phyloP scores from a whole-genome alignment of 2,113 vertebrate genomes.

The Muntiacus muntjak region DNA sequence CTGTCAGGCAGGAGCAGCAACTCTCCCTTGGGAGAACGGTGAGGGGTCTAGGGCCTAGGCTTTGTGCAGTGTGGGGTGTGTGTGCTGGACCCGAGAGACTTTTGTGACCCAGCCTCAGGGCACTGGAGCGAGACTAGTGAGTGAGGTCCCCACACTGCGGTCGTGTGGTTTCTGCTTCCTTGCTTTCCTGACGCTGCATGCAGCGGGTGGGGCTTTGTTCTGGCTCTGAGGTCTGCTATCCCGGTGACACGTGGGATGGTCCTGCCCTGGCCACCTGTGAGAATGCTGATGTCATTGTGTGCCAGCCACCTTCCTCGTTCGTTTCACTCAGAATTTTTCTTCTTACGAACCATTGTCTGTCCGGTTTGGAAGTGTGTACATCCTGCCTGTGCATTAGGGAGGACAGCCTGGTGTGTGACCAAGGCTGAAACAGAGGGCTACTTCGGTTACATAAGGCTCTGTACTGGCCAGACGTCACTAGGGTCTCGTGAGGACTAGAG shows the following conservation, averaged over 20 bases:
- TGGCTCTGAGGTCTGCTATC: background rate
- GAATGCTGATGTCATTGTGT: background rate
- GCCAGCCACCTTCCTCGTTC: background rate
- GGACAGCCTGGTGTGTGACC: background rate
- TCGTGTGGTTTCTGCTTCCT: constrained; percentile 51
- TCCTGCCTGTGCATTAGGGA: background rate
- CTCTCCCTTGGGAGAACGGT: background rate
- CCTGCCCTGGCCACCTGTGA: background rate
- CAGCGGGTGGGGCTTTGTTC: background rate
- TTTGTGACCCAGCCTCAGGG: background rate
- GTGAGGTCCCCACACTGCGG: constrained; percentile 20
- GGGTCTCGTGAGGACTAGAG: background rate
- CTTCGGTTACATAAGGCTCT: background rate
- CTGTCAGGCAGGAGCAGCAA: background rate
- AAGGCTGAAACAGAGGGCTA: background rate
- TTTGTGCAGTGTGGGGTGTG: background rate
- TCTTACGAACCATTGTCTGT: background rate
- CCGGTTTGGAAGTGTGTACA: background rate
- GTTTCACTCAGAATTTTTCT: background rate
- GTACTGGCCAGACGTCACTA: background rate
- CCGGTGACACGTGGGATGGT: background rate
- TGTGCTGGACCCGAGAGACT: background rate
- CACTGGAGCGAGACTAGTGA: background rate
- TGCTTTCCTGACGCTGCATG: background rate
- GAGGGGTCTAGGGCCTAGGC: background rate